Conservation (phyloP, 37 sponge, comb jelly and placozoan species). For the Mnemiopsis leidyi region DNA sequence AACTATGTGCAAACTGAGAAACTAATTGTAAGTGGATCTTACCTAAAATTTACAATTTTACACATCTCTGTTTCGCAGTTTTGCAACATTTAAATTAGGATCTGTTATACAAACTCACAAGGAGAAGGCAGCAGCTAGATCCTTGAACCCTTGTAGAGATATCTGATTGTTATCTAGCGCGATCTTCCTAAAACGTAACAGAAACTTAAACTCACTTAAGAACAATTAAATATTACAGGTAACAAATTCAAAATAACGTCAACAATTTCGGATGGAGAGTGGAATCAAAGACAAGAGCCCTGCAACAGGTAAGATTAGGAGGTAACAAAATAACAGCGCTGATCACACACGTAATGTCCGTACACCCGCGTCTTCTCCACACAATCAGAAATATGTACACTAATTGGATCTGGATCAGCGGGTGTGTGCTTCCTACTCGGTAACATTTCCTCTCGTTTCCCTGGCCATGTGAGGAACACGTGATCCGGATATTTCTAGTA, state of each 20-base stretch:
- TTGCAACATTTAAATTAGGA: background rate
- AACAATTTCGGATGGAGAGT: too few species aligned
- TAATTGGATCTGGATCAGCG: background rate
- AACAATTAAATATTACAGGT: background rate
- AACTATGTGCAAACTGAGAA: too few species aligned
- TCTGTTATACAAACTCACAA: background rate
- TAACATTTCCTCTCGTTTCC: background rate
- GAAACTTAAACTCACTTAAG: background rate
- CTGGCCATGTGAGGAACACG: background rate
- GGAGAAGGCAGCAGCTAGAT: constrained; percentile 3
- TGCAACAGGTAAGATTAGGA: background rate
- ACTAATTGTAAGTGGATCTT: too few species aligned
- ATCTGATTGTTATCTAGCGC: constrained; percentile 57
- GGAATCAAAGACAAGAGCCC: too few species aligned
- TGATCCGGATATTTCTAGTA: too few species aligned
- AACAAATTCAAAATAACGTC: background rate
- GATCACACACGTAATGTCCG: background rate
- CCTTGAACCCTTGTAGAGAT: constrained; percentile 61
- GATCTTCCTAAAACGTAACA: constrained; percentile 20
- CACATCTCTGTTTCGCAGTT: background rate
- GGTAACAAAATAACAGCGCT: background rate
- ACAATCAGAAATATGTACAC: background rate
- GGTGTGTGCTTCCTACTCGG: background rate
- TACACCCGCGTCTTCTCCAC: background rate
- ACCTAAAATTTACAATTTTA: too few species aligned